phyloP scores from a whole-genome alignment of 2,888 invertebrate species.

The Mythimna ferrago region DNA sequence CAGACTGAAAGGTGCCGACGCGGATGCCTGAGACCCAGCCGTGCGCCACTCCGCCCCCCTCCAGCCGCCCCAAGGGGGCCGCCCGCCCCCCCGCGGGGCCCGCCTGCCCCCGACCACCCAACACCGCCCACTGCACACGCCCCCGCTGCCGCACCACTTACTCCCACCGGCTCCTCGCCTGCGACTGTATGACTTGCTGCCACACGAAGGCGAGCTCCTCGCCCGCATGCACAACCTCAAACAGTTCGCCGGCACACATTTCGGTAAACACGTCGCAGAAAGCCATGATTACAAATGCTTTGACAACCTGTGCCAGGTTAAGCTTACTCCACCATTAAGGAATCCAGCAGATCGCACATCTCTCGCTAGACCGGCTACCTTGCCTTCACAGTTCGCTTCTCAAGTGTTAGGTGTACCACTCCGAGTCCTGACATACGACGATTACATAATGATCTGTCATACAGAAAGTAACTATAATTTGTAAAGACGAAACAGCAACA shows the following conservation, averaged over 20 bases:
- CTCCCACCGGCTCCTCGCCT: neutral
- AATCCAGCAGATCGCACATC: neutral
- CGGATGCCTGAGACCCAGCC: constrained; percentile 88
- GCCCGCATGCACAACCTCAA: neutral
- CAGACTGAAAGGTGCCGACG: constrained; percentile 97
- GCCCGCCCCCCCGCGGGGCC: too few relatives aligned
- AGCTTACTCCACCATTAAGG: neutral
- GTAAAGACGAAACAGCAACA: neutral
- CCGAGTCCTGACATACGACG: too few relatives aligned
- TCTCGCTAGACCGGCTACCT: neutral
- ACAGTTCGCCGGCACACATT: neutral
- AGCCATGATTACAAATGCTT: neutral
- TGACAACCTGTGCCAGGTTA: neutral
- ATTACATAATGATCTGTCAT: neutral
- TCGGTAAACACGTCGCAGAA: neutral
- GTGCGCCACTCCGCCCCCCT: neutral
- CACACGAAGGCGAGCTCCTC: neutral
- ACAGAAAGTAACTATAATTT: neutral
- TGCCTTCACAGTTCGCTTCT: neutral
- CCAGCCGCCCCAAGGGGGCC: neutral
- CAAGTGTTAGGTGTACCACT: neutral
- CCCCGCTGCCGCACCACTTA: neutral
- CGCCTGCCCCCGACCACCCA: neutral
- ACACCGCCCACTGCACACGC: neutral
- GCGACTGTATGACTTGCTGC: neutral